Evolutionary conservation across 1,140 invertebrate genomes (phyloP).

Genomic region (Diorhabda sublineata): DNA sequence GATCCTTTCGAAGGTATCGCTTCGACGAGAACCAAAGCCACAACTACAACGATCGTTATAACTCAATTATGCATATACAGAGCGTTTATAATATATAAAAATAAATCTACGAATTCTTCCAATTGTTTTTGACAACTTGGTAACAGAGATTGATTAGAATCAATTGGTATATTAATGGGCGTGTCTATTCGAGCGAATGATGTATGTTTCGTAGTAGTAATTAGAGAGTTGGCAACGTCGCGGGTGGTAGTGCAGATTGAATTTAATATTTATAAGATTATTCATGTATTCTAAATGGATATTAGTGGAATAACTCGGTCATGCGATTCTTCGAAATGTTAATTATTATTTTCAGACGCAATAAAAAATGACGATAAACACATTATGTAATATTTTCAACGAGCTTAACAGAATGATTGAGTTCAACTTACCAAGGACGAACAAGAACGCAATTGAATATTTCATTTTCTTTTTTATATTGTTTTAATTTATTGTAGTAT

Average conservation of each 20-base stretch:
- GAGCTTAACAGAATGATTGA: not conserved
- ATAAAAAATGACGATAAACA: constrained; percentile 4
- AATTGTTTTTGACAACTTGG: not conserved
- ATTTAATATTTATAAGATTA: not conserved
- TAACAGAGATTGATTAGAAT: not conserved
- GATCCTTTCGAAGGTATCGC: constrained; percentile 39
- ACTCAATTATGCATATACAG: not conserved
- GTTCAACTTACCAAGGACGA: constrained; percentile 22
- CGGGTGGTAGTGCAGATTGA: not conserved
- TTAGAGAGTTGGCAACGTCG: not conserved
- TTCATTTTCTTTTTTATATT: constrained; percentile 6
- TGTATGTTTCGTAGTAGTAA: not conserved
- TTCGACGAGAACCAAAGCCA: constrained; percentile 18
- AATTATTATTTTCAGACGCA: not conserved
- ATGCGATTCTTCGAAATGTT: not conserved
- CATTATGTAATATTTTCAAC: constrained; percentile 5
- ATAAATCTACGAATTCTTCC: not conserved
- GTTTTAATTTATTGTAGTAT: not conserved
- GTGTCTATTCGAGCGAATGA: not conserved
- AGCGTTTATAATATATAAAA: not conserved
- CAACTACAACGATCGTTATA: not conserved
- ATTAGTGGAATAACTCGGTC: not conserved
- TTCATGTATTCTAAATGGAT: not conserved
- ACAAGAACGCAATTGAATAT: constrained; percentile 14
- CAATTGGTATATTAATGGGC: not conserved